These are phyloP conservation scores for Asteroscopus sphinx DNA, from an alignment of 2,888 invertebrate species.

Conservation along the genomic window DNA sequence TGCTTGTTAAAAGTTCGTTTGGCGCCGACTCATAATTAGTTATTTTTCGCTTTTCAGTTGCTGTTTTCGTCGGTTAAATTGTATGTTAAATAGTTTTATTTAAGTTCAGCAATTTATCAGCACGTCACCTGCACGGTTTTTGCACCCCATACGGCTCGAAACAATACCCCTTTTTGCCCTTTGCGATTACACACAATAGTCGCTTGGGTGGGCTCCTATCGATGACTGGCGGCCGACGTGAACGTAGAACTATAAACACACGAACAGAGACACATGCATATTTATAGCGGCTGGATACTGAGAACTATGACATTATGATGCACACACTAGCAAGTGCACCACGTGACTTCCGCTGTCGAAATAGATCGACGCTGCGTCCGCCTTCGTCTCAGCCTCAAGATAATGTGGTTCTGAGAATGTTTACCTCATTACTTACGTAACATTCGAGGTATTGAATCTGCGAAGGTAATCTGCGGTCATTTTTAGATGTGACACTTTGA, in stretches of 20 bases:
- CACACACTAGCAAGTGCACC: slow-evolving; percentile 71
- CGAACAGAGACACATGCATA: slow-evolving; percentile 69
- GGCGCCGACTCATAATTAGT: too few species aligned
- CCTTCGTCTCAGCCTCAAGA: slow-evolving; percentile 31
- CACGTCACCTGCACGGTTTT: slow-evolving; percentile 73
- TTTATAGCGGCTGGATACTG: slow-evolving; percentile 79
- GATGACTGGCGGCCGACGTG: slow-evolving; percentile 55
- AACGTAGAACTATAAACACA: slow-evolving; percentile 60
- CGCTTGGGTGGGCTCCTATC: slow-evolving; percentile 78
- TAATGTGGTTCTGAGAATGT: slow-evolving; percentile 45
- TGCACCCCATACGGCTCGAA: slow-evolving; percentile 63
- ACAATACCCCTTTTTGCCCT: slow-evolving; percentile 74
- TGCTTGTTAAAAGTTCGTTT: too few species aligned
- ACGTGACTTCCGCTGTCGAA: slow-evolving; percentile 84
- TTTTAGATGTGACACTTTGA: too few species aligned
- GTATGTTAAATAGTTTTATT: neutral
- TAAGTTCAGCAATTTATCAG: slow-evolving; percentile 63
- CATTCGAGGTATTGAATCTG: neutral
- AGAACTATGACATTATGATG: slow-evolving; percentile 82
- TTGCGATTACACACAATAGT: slow-evolving; percentile 70
- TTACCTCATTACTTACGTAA: slow-evolving; percentile 20
- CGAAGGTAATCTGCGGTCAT: too few species aligned
- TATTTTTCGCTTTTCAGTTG: too few species aligned
- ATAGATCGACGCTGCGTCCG: slow-evolving; percentile 73
- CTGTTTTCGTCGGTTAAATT: too few species aligned